phyloP scores from a whole-genome alignment of 2,888 invertebrate species.

The Ypsolopha sequella region DNA sequence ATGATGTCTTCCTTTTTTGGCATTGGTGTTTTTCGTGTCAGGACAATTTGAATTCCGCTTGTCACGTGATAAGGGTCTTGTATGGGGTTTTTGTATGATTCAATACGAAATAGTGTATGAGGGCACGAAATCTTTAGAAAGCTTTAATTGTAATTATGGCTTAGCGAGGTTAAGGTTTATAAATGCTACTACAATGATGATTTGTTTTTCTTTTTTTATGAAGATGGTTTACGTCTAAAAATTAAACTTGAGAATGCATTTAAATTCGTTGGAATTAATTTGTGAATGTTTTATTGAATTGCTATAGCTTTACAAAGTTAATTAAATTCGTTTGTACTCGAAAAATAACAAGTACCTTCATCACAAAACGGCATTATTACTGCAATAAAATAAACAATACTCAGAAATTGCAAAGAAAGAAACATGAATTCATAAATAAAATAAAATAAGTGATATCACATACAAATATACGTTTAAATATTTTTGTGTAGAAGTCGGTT shows the following conservation, averaged over 20 bases:
- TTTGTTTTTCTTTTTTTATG: background rate
- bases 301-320: background rate
- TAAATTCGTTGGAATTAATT: slow-evolving; percentile 32
- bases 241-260: slow-evolving; percentile 57
- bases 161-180: slow-evolving; percentile 3
- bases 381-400: slow-evolving; percentile 6
- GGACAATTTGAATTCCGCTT: no score
- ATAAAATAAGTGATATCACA: no score
- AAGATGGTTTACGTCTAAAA: slow-evolving; percentile 14
- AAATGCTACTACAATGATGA: slow-evolving; percentile 54
- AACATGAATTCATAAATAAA: background rate
- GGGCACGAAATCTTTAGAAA: background rate
- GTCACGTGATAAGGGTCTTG: no score
- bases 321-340: background rate
- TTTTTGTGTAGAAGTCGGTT: slow-evolving; percentile 1
- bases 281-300: background rate
- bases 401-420: slow-evolving; percentile 12
- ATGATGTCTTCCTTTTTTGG: no score
- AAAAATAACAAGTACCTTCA: background rate
- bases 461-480: no score
- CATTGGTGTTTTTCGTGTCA: no score
- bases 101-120: no score
- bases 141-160: slow-evolving; percentile 1
- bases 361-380: background rate
- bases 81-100: no score